Base-by-base conservation (phyloP, 2,113 vertebrate genomes). In the Manacus vitellinus region DNA sequence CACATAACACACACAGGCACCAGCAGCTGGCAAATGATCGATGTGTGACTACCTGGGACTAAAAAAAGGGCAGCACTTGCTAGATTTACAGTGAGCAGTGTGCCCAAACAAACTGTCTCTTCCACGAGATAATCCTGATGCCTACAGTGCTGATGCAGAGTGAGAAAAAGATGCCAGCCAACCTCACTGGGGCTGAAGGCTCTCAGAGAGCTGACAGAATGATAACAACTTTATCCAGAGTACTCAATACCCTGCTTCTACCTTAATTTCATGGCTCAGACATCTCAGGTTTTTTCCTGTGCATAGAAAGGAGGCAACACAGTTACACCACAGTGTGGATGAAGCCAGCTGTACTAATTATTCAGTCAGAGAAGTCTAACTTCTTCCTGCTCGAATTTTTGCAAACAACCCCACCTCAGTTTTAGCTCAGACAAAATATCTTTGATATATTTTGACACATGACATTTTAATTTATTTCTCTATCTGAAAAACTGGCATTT, bases 391-490 rank as follows among this genome's bases (percentile, higher is more conserved):
- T 78, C 88, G 68, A 82, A 39, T 76, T 94, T 91, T 79, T 84
- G 56, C 73, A 96, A 91, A 94, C 92, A 94, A 37, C 51, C 41
- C 70, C 77, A 91, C 66, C 81, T 79, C 77, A 85, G 58, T 67
- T 66, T 82, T 79, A 89, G 65, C 87, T 95, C 91, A 94, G 84
- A 71, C 87, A 89, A 79, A 97, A 94, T 87, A 95, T 47, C 65
- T 92, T 81, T 91, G 95, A 94, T 93, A 27, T 94, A 92, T 92
- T 96, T 96, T 95, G 95, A 95, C 93, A 92, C 63, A 77, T 82
- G 91, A 87, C 86, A 85, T 88, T 94, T 86, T 86, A 3, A 72
- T 46, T 54, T 59, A 89, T 94, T 89, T 86, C 30, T 78, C 20
- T 91, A 61, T 61, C 65, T 62, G 65, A 78, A 96, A 88, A 85